These are phyloP conservation scores for Raphicerus campestris DNA, from an alignment of 2,113 vertebrate genomes.

Conservation along the genomic window DNA sequence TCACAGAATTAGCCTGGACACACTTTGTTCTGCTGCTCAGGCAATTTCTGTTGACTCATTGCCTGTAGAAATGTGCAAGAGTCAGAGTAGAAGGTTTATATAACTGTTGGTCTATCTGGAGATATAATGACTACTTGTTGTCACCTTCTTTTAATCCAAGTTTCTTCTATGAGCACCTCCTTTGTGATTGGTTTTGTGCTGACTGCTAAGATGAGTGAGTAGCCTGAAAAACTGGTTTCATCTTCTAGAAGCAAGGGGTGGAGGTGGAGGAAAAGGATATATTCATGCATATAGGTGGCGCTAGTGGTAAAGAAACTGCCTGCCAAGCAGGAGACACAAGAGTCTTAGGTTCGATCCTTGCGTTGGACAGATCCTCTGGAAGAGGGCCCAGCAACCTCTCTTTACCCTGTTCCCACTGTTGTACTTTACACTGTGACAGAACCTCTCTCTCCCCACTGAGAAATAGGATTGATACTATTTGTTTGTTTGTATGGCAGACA, in stretches of 20 bases:
- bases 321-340: neutral
- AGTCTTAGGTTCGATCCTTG: neutral
- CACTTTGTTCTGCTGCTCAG: neutral
- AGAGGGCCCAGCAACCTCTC: neutral
- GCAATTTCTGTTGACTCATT: neutral
- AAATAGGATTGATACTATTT: neutral
- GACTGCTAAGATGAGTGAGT: fast-evolving
- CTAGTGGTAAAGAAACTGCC: neutral
- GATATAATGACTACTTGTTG: neutral
- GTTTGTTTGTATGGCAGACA: neutral
- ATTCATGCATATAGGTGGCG: neutral
- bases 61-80: neutral
- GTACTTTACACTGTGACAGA: neutral
- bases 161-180: neutral
- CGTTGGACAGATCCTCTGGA: neutral
- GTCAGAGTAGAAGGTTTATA: neutral
- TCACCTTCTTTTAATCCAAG: neutral
- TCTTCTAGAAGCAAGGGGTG: neutral
- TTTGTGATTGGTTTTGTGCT: neutral
- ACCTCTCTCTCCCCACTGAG: neutral
- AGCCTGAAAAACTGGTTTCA: neutral
- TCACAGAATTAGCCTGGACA: neutral
- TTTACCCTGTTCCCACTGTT: neutral
- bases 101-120: too few species aligned
- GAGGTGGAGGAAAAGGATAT: neutral